Percentiles rank a stretch among this genome's conserved stretches.
These are phyloP conservation scores for Bufo gargarizans DNA, from an alignment of 2,113 vertebrate species.

Conservation along the genomic window DNA sequence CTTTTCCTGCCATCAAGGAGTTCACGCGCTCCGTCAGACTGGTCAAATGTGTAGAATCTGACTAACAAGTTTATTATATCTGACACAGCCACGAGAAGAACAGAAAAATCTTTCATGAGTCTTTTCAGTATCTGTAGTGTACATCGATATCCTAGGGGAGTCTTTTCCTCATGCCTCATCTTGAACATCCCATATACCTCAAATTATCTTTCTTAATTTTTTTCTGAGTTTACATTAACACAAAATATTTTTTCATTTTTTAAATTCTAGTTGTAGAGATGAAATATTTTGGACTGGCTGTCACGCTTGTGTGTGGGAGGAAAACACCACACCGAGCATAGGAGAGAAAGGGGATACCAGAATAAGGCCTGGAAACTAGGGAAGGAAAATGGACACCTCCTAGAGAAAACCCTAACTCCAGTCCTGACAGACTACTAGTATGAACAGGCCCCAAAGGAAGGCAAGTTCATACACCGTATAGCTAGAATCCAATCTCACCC, in stretches of 20 bases:
- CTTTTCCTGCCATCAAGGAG: conserved; percentile 25
- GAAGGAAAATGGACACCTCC: no score
- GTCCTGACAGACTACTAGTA: no score
- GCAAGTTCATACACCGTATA: no score
- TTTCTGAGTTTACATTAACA: neutral
- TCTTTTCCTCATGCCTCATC: neutral
- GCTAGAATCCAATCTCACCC: no score
- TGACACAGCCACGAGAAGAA: conserved; percentile 33
- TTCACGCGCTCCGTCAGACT: conserved; percentile 36
- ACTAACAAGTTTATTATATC: conserved; percentile 53
- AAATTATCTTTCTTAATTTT: neutral
- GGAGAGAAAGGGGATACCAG: no score
- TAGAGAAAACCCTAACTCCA: no score
- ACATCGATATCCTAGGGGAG: conserved; percentile 1
- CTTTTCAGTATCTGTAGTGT: conserved; percentile 35
- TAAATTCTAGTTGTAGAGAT: neutral
- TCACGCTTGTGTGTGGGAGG: no score
- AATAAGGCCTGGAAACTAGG: no score
- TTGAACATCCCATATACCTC: neutral
- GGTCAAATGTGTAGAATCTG: conserved; percentile 49
- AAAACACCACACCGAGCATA: no score
- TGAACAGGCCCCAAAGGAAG: no score
- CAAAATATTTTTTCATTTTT: no score
- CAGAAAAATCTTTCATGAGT: conserved; percentile 42
- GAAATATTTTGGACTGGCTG: no score